Conservation (phyloP, 2,888 invertebrate species). For the Anorthoa munda region DNA sequence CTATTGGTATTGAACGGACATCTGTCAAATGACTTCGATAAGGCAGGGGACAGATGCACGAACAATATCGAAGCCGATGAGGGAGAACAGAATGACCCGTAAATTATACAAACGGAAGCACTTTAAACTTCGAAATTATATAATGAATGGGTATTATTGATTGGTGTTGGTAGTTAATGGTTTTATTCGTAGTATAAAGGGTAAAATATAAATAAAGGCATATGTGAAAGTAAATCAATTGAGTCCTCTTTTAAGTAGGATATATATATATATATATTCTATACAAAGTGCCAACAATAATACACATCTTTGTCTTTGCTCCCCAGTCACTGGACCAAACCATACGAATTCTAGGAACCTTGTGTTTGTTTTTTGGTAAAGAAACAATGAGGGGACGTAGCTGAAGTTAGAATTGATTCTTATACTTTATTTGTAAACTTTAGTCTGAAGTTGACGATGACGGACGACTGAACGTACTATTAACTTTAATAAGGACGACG, state of each 20-base stretch:
- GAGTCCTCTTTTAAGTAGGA: not conserved
- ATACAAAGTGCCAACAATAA: constrained; percentile 15
- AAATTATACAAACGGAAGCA: constrained; percentile 63
- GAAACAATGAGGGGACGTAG: constrained; percentile 18
- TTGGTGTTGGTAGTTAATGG: constrained; percentile 45
- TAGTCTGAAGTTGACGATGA: constrained; percentile 8
- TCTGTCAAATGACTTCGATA: constrained; percentile 66
- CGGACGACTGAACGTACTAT: not conserved
- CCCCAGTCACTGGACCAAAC: constrained; percentile 20
- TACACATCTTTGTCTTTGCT: constrained; percentile 16
- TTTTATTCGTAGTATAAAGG: constrained; percentile 22
- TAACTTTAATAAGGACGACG: not conserved
- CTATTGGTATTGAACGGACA: constrained; percentile 61
- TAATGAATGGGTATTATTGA: constrained; percentile 58
- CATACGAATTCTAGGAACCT: constrained; percentile 41
- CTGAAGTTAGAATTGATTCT: constrained; percentile 26
- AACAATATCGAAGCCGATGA: constrained; percentile 54
- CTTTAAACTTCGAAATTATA: constrained; percentile 63
- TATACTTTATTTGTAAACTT: constrained; percentile 23
- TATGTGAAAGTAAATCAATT: constrained; percentile 5
- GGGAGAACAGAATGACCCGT: constrained; percentile 64
- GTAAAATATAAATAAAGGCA: not conserved
- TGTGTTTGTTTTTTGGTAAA: constrained; percentile 25
- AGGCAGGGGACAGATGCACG: constrained; percentile 62
- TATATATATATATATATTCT: not conserved